Evolutionary conservation across 2,113 vertebrate species (phyloP).

Genomic region (Corythornis cristatus): DNA sequence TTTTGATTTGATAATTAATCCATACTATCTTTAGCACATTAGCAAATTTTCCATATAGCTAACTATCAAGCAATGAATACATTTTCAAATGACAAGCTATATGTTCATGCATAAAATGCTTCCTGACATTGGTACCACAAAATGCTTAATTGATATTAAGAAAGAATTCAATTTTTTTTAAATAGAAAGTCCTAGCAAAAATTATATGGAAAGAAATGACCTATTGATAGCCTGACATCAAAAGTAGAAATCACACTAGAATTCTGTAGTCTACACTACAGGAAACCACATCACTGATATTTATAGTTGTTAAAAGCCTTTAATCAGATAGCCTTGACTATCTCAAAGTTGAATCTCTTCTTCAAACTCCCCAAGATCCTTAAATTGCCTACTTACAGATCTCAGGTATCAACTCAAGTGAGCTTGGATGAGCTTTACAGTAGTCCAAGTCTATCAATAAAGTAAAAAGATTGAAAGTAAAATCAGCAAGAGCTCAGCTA

Average conservation of each 20-base stretch:
- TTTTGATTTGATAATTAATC: not conserved
- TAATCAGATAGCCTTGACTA: not conserved
- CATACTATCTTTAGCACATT: not conserved
- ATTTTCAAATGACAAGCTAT: not conserved
- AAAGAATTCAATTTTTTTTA: no score
- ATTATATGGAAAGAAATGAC: rapidly evolving
- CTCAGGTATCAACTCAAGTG: not conserved
- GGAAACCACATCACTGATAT: not conserved
- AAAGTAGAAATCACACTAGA: not conserved
- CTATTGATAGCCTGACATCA: not conserved
- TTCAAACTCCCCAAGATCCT: not conserved
- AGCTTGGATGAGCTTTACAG: not conserved
- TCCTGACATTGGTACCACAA: not conserved
- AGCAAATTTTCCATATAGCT: not conserved
- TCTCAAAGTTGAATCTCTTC: not conserved
- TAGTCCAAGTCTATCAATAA: not conserved
- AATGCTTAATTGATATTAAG: not conserved
- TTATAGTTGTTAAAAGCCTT: not conserved
- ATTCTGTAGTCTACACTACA: not conserved
- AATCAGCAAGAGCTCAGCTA: not conserved
- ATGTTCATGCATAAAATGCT: not conserved
- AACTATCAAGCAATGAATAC: not conserved
- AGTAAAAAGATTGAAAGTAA: not conserved
- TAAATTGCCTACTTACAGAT: not conserved
- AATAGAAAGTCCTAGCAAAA: not conserved